Conservation (phyloP, 2,888 invertebrate genomes). For the Alloplasta piceator region DNA sequence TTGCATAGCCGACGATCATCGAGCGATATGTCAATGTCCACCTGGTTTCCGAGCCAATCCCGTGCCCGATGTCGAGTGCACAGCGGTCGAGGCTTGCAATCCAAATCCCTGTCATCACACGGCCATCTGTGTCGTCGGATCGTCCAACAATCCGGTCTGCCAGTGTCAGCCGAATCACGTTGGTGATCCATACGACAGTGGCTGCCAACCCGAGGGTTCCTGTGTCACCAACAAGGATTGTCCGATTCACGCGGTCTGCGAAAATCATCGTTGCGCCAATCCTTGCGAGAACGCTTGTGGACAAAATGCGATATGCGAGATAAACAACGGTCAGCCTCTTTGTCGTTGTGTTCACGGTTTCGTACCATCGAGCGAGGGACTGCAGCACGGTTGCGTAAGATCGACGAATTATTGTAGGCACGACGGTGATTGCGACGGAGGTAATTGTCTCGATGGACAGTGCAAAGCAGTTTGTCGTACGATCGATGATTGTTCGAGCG, state of each 20-base stretch:
- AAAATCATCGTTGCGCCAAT: conserved; percentile 89
- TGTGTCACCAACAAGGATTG: conserved; percentile 92
- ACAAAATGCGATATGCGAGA: conserved; percentile 91
- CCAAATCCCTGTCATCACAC: conserved; percentile 92
- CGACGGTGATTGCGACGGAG: conserved; percentile 91
- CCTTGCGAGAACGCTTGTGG: conserved; percentile 94
- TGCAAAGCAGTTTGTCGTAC: conserved; percentile 92
- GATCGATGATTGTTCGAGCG: conserved; percentile 90
- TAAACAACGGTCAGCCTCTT: conserved; percentile 90
- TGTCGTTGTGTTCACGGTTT: conserved; percentile 92
- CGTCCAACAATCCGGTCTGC: conserved; percentile 89
- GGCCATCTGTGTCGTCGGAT: conserved; percentile 90
- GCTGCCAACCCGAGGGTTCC: conserved; percentile 91
- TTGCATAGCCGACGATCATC: conserved; percentile 94
- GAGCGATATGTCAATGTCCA: conserved; percentile 93
- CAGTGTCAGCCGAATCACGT: conserved; percentile 90
- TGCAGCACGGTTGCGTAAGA: conserved; percentile 90
- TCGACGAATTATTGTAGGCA: conserved; percentile 87
- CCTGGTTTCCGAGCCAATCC: conserved; percentile 93
- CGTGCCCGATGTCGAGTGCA: conserved; percentile 92
- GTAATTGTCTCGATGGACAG: conserved; percentile 92
- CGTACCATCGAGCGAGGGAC: conserved; percentile 87
- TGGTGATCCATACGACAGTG: conserved; percentile 89
- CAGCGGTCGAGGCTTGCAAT: conserved; percentile 88
- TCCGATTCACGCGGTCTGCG: conserved; percentile 89